Evolutionary conservation across 1,140 invertebrate species (phyloP), one percentile per base, ranked within the genome.

Genomic region (Aphaenogaster ashmeadi): DNA sequence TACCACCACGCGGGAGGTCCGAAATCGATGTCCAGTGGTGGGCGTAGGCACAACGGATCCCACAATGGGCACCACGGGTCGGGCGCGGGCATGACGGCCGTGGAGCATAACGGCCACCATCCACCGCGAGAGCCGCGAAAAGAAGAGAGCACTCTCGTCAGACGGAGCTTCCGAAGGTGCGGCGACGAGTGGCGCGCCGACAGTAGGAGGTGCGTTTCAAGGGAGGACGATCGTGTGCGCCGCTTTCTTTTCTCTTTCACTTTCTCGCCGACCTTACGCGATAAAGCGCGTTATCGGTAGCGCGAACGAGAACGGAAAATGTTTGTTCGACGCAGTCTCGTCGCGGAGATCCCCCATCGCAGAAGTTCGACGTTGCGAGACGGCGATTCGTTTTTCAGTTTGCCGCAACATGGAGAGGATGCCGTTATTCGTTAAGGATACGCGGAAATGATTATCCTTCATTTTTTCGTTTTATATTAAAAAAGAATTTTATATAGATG

Each of bases 101-200:
- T 96, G 56, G 72, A 79, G 95, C 96, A 96, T 96, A 96, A 96
- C 95, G 95, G 96, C 95, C 95, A 95, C 87, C 94, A 96, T 96
- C 95, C 96, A 96, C 95, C 96, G 94, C 94, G 95, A 95, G 95
- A 96, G 93, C 93, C 94, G 94, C 93, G 96, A 96, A 94, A 95
- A 94, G 94, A 95, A 93, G 95, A 94, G 93, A 96, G 89, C 95
- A 94, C 91, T 38, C 93, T 95, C 87, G 94, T 94, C 79, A 93
- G 93, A 92, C 93, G 94, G 90, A 95, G 94, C 90, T 95, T 94
- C 86, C 93, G 94, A 88, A 93, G 95, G 92, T 94, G 94, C 91
- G 95, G 95, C 81, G 96, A 96, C 89, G 94, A 95, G 86, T 95
- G 95, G 96, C 93, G 95, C 89, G 92, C 95, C 95, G 94, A 95